These are phyloP conservation scores for Gisinianus flammeolus DNA, from an alignment of 2,888 invertebrate species.

Conservation along the genomic window DNA sequence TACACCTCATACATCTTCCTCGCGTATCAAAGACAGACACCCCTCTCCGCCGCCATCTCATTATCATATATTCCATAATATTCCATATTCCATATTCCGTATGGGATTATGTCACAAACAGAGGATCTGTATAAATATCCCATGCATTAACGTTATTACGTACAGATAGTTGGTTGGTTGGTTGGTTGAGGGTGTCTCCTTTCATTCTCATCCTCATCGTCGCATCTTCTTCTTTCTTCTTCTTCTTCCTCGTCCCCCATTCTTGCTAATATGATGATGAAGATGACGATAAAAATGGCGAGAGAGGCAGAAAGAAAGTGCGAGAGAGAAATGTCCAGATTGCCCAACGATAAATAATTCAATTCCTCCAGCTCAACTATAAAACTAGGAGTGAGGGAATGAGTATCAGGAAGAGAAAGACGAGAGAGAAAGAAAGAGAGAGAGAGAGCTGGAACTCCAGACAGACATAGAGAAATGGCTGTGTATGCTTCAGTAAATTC, in stretches of 20 bases:
- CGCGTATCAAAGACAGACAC: slow-evolving; percentile 15
- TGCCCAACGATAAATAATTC: slow-evolving; percentile 38
- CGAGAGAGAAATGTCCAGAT: slow-evolving; percentile 30
- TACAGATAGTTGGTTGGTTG: not conserved
- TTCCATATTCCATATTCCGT: not conserved
- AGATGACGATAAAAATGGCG: slow-evolving; percentile 32
- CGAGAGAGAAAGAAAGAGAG: not conserved
- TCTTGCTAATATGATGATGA: slow-evolving; percentile 29
- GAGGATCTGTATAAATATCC: too few species aligned
- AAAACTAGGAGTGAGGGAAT: not conserved
- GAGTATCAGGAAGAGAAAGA: too few species aligned
- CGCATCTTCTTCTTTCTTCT: not conserved
- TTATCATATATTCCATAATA: slow-evolving; percentile 26
- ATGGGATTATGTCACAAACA: too few species aligned
- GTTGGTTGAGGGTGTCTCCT: not conserved
- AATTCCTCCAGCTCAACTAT: not conserved
- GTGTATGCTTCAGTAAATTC: not conserved
- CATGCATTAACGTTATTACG: too few species aligned
- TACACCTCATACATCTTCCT: slow-evolving; percentile 19
- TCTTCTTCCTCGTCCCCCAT: not conserved
- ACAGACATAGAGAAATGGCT: slow-evolving; percentile 5
- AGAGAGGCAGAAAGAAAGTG: slow-evolving; percentile 16
- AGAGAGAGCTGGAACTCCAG: not conserved
- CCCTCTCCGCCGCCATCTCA: slow-evolving; percentile 32
- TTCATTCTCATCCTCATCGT: not conserved